Percentiles rank a stretch among this genome's conserved stretches.
Evolutionary conservation across 1,140 invertebrate genomes (phyloP).

Genomic region (Euwallacea fornicatus): DNA sequence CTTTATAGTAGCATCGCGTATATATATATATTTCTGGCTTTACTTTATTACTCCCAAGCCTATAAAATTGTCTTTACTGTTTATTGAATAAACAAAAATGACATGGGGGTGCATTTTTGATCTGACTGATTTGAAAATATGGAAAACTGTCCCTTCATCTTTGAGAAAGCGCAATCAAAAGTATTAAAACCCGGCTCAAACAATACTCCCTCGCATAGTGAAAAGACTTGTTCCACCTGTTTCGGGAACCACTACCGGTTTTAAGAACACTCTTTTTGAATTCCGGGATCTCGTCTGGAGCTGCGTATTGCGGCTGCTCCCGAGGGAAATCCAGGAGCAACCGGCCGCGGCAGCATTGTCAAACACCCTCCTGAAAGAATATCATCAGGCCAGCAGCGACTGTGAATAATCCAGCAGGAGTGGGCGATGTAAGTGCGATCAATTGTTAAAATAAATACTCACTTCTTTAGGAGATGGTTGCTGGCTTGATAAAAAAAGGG

Average conservation of each 20-base stretch:
- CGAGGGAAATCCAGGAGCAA: slow-evolving; percentile 35
- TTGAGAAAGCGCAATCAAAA: too few relatives aligned
- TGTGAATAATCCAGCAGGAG: slow-evolving; percentile 33
- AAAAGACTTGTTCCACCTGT: slow-evolving; percentile 29
- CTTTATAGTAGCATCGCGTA: too few relatives aligned
- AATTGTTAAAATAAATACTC: slow-evolving; percentile 35
- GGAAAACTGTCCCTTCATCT: too few relatives aligned
- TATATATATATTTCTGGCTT: too few relatives aligned
- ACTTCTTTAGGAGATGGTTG: slow-evolving; percentile 24
- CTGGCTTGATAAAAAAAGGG: slow-evolving; percentile 10
- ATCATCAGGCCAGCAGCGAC: slow-evolving; percentile 27
- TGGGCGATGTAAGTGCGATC: slow-evolving; percentile 33
- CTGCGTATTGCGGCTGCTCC: slow-evolving; percentile 23
- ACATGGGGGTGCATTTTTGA: too few relatives aligned
- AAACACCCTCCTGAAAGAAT: slow-evolving; percentile 40
- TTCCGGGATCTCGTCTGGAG: slow-evolving; percentile 8
- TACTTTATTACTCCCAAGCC: too few relatives aligned
- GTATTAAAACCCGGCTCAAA: not conserved
- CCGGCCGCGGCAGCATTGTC: slow-evolving; percentile 36
- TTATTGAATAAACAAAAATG: too few relatives aligned
- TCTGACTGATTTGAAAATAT: too few relatives aligned
- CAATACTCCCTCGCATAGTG: not conserved
- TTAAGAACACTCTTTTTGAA: slow-evolving; percentile 23
- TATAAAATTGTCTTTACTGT: too few relatives aligned
- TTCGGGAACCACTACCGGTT: slow-evolving; percentile 18